These are phyloP conservation scores for Bufo gargarizans DNA, from an alignment of 2,113 vertebrate genomes.

Conservation along the genomic window DNA sequence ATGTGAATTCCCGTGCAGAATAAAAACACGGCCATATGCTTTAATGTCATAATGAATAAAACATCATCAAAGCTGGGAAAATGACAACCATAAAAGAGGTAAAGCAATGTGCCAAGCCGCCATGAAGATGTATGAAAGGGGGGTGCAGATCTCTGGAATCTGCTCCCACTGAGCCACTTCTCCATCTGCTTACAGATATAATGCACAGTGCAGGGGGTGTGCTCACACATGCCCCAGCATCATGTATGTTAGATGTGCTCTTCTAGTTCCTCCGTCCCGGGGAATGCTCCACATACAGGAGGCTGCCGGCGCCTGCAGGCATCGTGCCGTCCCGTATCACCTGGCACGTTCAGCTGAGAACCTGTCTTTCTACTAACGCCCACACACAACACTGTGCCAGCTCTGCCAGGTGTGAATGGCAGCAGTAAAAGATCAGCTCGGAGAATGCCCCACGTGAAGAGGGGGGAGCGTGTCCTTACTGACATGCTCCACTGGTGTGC, in stretches of 20 bases:
- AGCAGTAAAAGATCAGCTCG: not conserved
- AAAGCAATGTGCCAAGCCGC: not conserved
- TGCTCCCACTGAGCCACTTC: not conserved
- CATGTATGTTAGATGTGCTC: no score
- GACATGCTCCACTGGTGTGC: not conserved
- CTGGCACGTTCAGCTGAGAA: not conserved
- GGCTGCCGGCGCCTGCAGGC: not conserved
- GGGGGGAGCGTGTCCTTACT: no score
- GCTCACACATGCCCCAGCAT: no score
- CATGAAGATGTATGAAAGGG: not conserved
- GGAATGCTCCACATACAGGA: not conserved
- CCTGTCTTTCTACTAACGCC: not conserved
- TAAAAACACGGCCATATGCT: not conserved
- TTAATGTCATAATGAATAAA: slow-evolving; percentile 19
- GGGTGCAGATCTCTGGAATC: not conserved
- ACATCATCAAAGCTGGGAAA: not conserved
- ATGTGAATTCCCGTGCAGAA: not conserved
- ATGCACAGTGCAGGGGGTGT: no score
- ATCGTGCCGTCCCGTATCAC: not conserved
- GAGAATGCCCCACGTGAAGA: not conserved
- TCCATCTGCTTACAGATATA: not conserved
- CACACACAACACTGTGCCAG: not conserved
- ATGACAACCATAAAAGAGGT: not conserved
- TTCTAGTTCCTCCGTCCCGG: no score
- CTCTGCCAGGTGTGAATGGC: not conserved